Evolutionary conservation across 2,888 invertebrate genomes (phyloP).

Genomic region (Acholoe squamosa): DNA sequence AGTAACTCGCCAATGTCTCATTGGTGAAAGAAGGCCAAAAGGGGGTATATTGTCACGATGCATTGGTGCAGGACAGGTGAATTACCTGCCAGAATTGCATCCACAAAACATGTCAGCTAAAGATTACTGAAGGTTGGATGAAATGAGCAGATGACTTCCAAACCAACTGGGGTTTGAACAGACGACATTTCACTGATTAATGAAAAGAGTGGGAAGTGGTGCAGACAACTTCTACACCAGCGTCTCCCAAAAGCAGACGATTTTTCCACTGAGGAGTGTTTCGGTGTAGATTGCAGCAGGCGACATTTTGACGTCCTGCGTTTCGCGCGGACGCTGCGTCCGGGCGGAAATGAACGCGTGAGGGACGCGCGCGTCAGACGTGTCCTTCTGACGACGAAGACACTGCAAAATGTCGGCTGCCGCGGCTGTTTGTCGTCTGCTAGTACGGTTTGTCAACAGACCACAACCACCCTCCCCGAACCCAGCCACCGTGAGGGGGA

Average conservation of each 20-base stretch:
- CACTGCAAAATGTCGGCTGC: constrained; percentile 12
- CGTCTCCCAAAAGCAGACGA: background rate
- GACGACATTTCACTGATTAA: background rate
- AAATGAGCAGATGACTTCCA: too few relatives aligned
- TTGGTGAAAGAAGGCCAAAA: too few relatives aligned
- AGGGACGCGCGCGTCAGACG: background rate
- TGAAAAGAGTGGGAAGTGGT: background rate
- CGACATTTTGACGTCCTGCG: background rate
- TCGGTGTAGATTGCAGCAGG: background rate
- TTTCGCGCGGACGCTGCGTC: background rate
- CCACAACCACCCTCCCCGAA: constrained; percentile 7
- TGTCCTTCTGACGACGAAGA: constrained; percentile 38
- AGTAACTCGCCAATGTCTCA: too few relatives aligned
- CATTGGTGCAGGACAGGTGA: too few relatives aligned
- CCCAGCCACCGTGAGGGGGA: background rate
- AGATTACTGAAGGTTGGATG: too few relatives aligned
- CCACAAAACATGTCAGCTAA: too few relatives aligned
- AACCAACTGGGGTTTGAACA: background rate
- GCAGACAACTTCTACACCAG: background rate
- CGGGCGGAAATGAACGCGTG: constrained; percentile 50
- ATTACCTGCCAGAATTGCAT: too few relatives aligned
- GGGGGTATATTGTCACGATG: too few relatives aligned
- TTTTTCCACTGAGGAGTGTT: background rate
- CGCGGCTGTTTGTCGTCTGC: constrained; percentile 41
- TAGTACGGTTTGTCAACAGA: constrained; percentile 52